Base-by-base conservation (phyloP, 2,113 vertebrate species). In the Gambusia affinis region DNA sequence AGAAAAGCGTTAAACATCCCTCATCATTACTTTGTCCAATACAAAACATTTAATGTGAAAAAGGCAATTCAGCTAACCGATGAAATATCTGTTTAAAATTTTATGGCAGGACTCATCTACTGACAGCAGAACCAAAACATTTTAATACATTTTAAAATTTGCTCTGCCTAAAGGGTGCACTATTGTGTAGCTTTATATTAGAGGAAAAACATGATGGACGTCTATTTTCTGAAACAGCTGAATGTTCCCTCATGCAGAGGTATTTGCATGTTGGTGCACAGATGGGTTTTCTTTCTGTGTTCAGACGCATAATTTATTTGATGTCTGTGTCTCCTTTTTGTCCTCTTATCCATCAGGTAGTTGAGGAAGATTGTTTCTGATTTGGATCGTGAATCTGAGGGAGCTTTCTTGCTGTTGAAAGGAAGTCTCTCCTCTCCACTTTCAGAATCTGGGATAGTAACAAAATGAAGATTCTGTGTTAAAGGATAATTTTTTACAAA, bases 1-100 rank as follows among this genome's bases (percentile, higher is more conserved):
- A 83, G 84, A 78, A 88, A 91, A 83, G 87, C 85, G 84, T 91
- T 83, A 85, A 78, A 83, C 51, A 81, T 80, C 70, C 80, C 91
- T 88, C 85, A 74, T 90, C 78, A 78, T 87, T 89, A 85, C 74
- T 85, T 78, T 81, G 75, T 87, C 74, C 66, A 72, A 73, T 69
- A 42, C 77, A 47, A 62, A 14, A 35, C 39, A 62, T 22, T 63
- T 73, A 72, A 74, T 64, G 70, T 54, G 60, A 64, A 57, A 77
- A 65, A 81, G 37, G 65, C 60, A 3, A 35, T 47, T 70, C 24
- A 28, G 35, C 8, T 10, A n/a, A n/a, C 51, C 10, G 22, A 57
- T 57, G 3, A 57, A 47, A 47, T 19, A 17, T n/a, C 51, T n/a
- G 8, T 7, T 24, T 57, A 24, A n/a, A 22, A 1, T 5, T 51